Conservation (phyloP, 2,888 invertebrate species). For the Xestia sexstrigata region DNA sequence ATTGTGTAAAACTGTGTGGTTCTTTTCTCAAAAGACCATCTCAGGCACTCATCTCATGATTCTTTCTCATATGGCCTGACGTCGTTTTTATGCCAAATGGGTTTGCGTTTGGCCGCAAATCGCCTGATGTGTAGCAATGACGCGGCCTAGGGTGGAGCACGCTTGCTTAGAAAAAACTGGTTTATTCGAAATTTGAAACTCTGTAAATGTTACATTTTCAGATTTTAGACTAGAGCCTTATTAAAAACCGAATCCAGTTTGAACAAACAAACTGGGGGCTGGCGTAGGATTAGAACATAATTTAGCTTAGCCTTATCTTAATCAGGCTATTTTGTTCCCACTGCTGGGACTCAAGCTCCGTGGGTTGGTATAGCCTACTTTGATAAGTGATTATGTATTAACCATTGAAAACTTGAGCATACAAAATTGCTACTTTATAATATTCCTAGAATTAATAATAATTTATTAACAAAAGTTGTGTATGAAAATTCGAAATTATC, state of each 20-base stretch:
- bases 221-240: neutral
- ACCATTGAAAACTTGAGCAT: neutral
- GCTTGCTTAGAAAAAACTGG: no score
- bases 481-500: neutral
- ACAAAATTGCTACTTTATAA: neutral
- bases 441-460: constrained; percentile 22
- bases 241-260: neutral
- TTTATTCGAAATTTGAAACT: no score
- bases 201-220: neutral
- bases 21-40: neutral
- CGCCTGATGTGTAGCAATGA: no score
- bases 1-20: no score
- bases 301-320: neutral
- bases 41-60: neutral
- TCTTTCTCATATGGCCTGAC: neutral
- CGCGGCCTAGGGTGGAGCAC: no score
- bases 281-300: neutral
- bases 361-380: neutral
- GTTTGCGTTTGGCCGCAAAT: no score
- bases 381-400: neutral
- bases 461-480: constrained; percentile 17
- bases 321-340: neutral
- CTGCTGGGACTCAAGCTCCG: neutral
- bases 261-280: neutral
- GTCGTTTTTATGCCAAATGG: no score